A percentile compares a stretch with the other conserved stretches of the same genome.
These are phyloP conservation scores for Ips typographus DNA, from an alignment of 1,140 invertebrate species.

Conservation along the genomic window DNA sequence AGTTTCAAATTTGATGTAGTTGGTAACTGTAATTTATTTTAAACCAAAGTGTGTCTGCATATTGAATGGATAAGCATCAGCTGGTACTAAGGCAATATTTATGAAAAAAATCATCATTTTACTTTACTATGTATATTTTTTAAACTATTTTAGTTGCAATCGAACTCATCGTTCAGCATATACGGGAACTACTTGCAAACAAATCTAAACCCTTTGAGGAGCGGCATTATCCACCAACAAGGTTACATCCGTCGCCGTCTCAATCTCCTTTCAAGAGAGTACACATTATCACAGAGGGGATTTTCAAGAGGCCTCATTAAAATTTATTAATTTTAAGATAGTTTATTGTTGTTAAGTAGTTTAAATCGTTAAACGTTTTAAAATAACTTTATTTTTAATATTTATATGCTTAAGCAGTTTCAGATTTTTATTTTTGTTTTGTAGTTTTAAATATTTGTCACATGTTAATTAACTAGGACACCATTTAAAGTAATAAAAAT, in stretches of 20 bases:
- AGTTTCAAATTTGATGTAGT: too few species aligned
- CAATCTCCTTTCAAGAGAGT: constrained; percentile 39
- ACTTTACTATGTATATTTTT: not conserved
- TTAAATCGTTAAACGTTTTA: too few species aligned
- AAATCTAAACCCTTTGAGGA: constrained; percentile 48
- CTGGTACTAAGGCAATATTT: too few species aligned
- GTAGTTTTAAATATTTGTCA: too few species aligned
- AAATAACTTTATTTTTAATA: too few species aligned
- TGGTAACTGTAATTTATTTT: too few species aligned
- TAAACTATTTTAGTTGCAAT: constrained; percentile 71
- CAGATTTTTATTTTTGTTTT: too few species aligned
- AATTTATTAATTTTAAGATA: not conserved
- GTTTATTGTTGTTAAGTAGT: too few species aligned
- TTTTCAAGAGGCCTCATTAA: constrained; percentile 48
- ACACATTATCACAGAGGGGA: constrained; percentile 35
- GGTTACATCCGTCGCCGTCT: constrained; percentile 3
- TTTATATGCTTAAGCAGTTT: too few species aligned
- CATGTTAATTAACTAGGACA: too few species aligned
- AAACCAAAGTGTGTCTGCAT: too few species aligned
- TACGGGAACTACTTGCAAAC: constrained; percentile 75
- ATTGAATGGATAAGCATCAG: not conserved
- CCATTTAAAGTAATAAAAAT: too few species aligned
- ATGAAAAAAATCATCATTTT: not conserved
- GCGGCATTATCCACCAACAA: constrained; percentile 10
- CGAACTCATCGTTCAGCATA: constrained; percentile 92